Conservation (phyloP, 30 jellyfish, hydroid and myxozoan genomes). For the Hydractinia symbiolongicarpus region DNA sequence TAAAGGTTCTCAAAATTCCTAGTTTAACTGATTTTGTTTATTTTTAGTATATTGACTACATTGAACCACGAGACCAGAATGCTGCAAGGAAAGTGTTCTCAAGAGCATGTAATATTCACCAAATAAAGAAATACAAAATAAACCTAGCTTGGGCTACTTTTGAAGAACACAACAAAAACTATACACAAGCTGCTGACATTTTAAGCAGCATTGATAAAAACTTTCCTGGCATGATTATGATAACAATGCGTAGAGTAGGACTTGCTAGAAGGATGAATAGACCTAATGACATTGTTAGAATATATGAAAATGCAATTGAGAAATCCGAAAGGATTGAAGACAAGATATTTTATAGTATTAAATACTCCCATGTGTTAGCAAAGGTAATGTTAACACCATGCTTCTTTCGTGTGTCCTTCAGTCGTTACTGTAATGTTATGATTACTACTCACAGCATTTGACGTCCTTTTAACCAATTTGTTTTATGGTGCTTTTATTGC, state of each 20-base stretch:
- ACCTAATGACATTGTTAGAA: constrained; percentile 35
- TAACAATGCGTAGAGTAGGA: constrained; percentile 72
- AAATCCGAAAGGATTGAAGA: constrained; percentile 59
- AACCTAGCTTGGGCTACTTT: constrained; percentile 82
- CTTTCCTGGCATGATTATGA: constrained; percentile 82
- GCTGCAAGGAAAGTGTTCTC: constrained; percentile 40
- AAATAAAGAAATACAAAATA: constrained; percentile 55
- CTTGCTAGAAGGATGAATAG: constrained; percentile 65
- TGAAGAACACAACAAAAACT: constrained; percentile 59
- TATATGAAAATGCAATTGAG: constrained; percentile 63
- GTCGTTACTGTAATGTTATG: neutral
- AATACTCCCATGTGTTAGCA: constrained; percentile 43
- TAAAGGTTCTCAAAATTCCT: neutral
- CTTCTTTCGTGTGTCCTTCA: neutral
- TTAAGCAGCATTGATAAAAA: constrained; percentile 44
- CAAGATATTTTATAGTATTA: constrained; percentile 64
- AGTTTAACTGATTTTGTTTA: neutral
- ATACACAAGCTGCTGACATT: constrained; percentile 53
- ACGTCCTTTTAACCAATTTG: too few relatives aligned
- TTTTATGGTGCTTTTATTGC: too few relatives aligned
- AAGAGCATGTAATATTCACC: constrained; percentile 88
- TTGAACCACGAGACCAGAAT: constrained; percentile 39
- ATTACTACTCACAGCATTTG: too few relatives aligned
- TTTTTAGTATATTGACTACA: constrained; percentile 55
- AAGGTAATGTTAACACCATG: constrained; percentile 41